These are phyloP conservation scores for Volucella inanis DNA, from an alignment of 2,888 invertebrate species.

Conservation along the genomic window DNA sequence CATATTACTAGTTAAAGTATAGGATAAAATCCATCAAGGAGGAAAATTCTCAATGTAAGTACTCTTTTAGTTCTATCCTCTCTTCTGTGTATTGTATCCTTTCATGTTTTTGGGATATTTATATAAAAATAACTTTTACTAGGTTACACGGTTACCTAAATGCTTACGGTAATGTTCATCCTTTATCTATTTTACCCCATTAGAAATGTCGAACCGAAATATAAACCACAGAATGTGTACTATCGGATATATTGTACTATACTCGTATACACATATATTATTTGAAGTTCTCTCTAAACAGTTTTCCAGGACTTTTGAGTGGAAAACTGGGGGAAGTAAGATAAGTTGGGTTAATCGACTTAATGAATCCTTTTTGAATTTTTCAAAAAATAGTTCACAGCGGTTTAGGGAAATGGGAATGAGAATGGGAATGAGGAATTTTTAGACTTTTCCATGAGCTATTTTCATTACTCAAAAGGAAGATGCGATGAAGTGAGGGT, in stretches of 20 bases:
- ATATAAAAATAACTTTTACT: conserved; percentile 72
- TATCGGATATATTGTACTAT: not conserved
- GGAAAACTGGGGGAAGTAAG: not conserved
- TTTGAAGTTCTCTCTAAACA: conserved; percentile 40
- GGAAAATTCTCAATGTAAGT: conserved; percentile 53
- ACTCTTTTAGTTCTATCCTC: not conserved
- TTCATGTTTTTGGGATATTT: conserved; percentile 66
- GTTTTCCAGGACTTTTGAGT: conserved; percentile 27
- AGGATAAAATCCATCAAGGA: conserved; percentile 70
- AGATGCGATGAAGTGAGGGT: no score
- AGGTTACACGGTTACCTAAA: conserved; percentile 73
- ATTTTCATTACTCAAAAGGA: conserved; percentile 31
- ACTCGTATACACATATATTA: conserved; percentile 1
- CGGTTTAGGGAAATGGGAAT: not conserved
- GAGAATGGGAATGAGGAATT: conserved; percentile 28
- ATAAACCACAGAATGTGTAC: conserved; percentile 47
- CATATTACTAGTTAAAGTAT: conserved; percentile 15
- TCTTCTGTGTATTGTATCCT: conserved; percentile 38
- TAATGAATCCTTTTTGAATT: conserved; percentile 46
- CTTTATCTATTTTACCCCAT: conserved; percentile 60
- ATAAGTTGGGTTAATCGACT: conserved; percentile 60
- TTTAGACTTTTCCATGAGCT: conserved; percentile 44
- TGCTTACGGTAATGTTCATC: conserved; percentile 70
- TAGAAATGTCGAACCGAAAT: conserved; percentile 41
- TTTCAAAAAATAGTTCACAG: conserved; percentile 45